Percentiles rank a stretch among this genome's conserved stretches.
phyloP scores from a whole-genome alignment of 64 coral and sea anemone species.

The Anthopleura sola region DNA sequence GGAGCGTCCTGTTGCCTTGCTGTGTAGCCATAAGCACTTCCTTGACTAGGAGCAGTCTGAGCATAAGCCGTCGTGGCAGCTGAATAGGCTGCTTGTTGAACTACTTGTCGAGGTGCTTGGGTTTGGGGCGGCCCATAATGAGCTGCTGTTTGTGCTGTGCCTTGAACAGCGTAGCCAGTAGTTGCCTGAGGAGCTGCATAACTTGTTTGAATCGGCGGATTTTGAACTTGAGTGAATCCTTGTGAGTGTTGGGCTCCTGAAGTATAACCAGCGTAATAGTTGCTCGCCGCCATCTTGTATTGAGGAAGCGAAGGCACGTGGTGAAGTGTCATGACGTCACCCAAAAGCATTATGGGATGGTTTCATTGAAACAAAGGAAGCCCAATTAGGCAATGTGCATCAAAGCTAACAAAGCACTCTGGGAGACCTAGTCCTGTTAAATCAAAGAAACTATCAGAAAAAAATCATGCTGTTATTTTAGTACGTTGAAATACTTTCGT shows the following conservation, averaged over 20 bases:
- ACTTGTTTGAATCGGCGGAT: slow-evolving; percentile 94
- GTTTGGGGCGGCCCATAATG: slow-evolving; percentile 88
- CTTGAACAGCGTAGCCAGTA: slow-evolving; percentile 90
- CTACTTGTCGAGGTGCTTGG: slow-evolving; percentile 66
- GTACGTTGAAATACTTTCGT: too few relatives aligned
- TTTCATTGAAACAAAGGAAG: neutral
- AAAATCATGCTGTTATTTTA: too few relatives aligned
- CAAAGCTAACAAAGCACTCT: too few relatives aligned
- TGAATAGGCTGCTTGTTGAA: slow-evolving; percentile 77
- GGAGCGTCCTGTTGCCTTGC: slow-evolving; percentile 95
- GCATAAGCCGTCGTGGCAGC: slow-evolving; percentile 61
- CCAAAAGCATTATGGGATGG: neutral
- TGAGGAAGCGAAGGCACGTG: slow-evolving; percentile 78
- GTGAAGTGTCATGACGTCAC: slow-evolving; percentile 22
- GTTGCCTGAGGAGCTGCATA: slow-evolving; percentile 89
- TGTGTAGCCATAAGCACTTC: slow-evolving; percentile 96
- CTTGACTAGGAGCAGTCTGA: slow-evolving; percentile 56
- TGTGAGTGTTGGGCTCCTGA: slow-evolving; percentile 95
- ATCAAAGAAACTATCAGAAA: too few relatives aligned
- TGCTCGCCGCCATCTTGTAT: slow-evolving; percentile 93
- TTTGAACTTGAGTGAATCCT: slow-evolving; percentile 96
- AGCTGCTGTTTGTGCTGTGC: slow-evolving; percentile 67
- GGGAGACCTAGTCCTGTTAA: too few relatives aligned
- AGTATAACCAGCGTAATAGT: slow-evolving; percentile 93
- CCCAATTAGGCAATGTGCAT: neutral